Evolutionary conservation across 1,140 invertebrate species (phyloP).

Genomic region (Oppia nitens): DNA sequence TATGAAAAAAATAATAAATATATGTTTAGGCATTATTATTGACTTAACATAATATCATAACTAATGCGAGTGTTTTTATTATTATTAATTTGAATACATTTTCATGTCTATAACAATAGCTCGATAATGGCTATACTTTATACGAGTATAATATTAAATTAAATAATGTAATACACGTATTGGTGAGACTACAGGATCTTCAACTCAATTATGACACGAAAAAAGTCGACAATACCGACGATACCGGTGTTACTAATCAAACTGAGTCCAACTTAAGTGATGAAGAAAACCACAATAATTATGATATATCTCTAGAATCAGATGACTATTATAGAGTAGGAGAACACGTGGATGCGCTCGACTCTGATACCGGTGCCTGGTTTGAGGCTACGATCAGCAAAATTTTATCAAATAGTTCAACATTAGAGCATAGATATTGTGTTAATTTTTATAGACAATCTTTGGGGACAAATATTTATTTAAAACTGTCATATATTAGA

Average conservation of each 20-base stretch:
- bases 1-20: too few relatives aligned
- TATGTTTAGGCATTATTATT: too few relatives aligned
- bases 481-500: slow-evolving; percentile 34
- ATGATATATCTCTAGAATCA: slow-evolving; percentile 20
- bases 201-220: slow-evolving; percentile 19
- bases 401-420: slow-evolving; percentile 19
- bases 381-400: slow-evolving; percentile 34
- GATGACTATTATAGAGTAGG: slow-evolving; percentile 33
- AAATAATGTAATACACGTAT: slow-evolving; percentile 59
- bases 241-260: background rate
- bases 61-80: too few relatives aligned
- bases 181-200: slow-evolving; percentile 30
- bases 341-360: slow-evolving; percentile 50
- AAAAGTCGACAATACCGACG: slow-evolving; percentile 13
- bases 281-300: slow-evolving; percentile 13
- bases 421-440: background rate
- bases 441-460: slow-evolving; percentile 3
- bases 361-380: slow-evolving; percentile 32
- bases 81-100: background rate
- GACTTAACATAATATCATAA: too few relatives aligned
- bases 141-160: slow-evolving; percentile 59
- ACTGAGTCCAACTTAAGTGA: slow-evolving; percentile 2
- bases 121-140: slow-evolving; percentile 53
- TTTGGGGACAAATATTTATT: background rate
- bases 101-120: slow-evolving; percentile 28